Conservation (phyloP, 2,113 vertebrate species). For the Pomatostomus ruficeps region DNA sequence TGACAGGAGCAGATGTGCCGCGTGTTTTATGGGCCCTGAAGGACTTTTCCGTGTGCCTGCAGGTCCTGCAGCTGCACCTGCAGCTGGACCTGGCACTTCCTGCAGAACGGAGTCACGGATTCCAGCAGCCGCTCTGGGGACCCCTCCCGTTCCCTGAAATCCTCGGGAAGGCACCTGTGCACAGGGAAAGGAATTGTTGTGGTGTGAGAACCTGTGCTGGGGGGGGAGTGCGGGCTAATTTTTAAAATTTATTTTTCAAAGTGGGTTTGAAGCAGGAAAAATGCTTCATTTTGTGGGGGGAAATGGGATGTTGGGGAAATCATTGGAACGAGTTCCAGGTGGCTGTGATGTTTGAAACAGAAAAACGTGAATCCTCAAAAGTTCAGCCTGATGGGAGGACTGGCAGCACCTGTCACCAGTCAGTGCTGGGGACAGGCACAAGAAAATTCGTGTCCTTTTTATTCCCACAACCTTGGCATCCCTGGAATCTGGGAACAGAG, state of each 20-base stretch:
- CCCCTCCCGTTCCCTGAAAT: neutral
- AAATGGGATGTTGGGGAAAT: neutral
- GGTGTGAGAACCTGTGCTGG: neutral
- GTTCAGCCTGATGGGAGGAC: neutral
- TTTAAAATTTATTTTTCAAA: neutral
- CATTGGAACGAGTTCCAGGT: neutral
- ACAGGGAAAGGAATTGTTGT: neutral
- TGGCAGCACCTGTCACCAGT: neutral
- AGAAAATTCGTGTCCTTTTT: fast-evolving
- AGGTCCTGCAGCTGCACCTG: constrained; percentile 31
- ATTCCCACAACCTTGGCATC: neutral
- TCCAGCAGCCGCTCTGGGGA: neutral
- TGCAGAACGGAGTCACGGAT: neutral
- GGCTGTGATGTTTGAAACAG: neutral
- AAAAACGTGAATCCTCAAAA: neutral
- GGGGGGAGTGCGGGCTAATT: neutral
- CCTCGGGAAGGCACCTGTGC: neutral
- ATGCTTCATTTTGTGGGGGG: neutral
- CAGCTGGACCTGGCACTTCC: neutral
- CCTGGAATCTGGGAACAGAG: neutral
- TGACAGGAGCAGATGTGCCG: constrained; percentile 16
- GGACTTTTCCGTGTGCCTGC: neutral
- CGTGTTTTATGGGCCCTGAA: constrained; percentile 32
- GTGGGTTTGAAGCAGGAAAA: neutral
- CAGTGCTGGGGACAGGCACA: neutral